phyloP scores from a whole-genome alignment of 2,113 vertebrate genomes.

The Indri indri region DNA sequence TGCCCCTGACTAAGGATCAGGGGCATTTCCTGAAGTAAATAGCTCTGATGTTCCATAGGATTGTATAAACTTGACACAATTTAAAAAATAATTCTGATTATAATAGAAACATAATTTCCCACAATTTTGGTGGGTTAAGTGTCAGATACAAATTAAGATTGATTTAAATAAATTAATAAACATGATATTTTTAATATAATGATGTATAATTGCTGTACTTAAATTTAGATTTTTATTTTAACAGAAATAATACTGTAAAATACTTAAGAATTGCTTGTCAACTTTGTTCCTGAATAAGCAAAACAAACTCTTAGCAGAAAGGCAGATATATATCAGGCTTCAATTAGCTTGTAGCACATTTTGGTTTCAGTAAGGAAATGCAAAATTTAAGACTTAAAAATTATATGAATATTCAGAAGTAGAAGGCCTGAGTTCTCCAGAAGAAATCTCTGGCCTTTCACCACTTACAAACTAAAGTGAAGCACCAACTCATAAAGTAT shows the following conservation, averaged over 20 bases:
- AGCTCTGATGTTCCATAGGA: not conserved
- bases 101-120: not conserved
- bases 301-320: not conserved
- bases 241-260: not conserved
- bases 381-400: not conserved
- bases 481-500: not conserved
- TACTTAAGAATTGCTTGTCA: not conserved
- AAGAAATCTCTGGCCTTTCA: not conserved
- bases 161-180: not conserved
- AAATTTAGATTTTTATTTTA: not conserved
- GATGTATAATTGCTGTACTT: not conserved
- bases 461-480: not conserved
- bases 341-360: not conserved
- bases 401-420: not conserved
- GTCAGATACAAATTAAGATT: not conserved
- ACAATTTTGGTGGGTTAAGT: not conserved
- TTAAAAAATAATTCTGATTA: not conserved
- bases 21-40: not conserved
- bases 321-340: not conserved
- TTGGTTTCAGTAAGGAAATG: not conserved
- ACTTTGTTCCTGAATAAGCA: not conserved
- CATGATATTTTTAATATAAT: not conserved
- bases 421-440: not conserved
- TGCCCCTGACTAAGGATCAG: not conserved
- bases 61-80: not conserved